These are phyloP conservation scores for Pollenia labialis DNA, from an alignment of 2,888 invertebrate genomes.

Conservation along the genomic window DNA sequence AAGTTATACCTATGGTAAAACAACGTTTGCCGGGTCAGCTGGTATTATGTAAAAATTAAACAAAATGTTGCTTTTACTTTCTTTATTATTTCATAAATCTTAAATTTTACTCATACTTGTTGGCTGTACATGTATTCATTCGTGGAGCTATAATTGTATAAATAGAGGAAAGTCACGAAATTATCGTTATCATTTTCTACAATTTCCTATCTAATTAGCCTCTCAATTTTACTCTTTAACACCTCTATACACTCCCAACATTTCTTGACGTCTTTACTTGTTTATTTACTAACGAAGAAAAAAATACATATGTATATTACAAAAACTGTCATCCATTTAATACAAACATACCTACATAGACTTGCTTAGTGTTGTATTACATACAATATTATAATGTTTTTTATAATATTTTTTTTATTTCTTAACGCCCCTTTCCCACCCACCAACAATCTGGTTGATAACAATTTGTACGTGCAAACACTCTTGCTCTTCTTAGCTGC, in stretches of 20 bases:
- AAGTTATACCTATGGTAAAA: too few species aligned
- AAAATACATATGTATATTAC: not conserved
- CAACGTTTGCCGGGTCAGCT: too few species aligned
- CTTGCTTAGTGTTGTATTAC: not conserved
- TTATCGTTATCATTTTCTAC: conserved; percentile 26
- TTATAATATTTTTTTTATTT: not conserved
- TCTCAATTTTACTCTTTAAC: not conserved
- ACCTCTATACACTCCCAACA: not conserved
- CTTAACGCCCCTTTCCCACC: not conserved
- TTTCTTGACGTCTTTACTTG: not conserved
- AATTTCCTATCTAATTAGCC: not conserved
- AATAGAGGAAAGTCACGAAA: conserved; percentile 8
- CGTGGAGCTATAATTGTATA: not conserved
- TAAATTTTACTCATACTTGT: not conserved
- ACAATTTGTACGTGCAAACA: not conserved
- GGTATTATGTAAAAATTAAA: too few species aligned
- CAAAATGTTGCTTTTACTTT: too few species aligned
- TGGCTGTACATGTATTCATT: not conserved
- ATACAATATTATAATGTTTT: too few species aligned
- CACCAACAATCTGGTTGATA: not conserved
- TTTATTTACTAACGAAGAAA: conserved; percentile 17
- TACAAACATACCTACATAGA: not conserved
- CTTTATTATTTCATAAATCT: not conserved
- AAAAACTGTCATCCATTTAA: not conserved
- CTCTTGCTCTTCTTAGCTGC: not conserved